Evolutionary conservation across 2,113 vertebrate species (phyloP).

Genomic region (Platichthys stellatus): DNA sequence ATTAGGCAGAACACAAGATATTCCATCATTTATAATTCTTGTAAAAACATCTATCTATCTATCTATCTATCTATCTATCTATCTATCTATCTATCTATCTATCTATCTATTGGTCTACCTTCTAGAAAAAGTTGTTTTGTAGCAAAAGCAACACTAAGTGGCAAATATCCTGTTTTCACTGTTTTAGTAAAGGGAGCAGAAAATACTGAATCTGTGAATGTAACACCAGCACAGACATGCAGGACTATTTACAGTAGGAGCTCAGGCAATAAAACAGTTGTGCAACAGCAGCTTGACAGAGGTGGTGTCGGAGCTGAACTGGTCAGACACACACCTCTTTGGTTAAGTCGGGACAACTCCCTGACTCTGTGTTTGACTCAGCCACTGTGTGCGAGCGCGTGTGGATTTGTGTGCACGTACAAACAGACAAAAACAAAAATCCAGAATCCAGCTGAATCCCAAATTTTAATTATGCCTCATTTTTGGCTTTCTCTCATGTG

Average conservation of each 20-base stretch:
- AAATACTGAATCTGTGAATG: neutral
- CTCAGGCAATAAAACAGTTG: conserved; percentile 17
- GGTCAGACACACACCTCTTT: conserved; percentile 25
- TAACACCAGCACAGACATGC: conserved; percentile 26
- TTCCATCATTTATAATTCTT: no score
- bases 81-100: no score
- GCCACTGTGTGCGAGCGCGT: neutral
- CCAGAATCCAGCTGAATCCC: conserved; percentile 6
- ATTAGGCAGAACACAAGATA: no score
- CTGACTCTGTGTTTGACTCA: conserved; percentile 21
- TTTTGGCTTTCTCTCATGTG: conserved; percentile 53
- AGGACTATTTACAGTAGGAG: neutral
- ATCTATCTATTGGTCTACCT: no score
- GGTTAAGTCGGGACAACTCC: conserved; percentile 44
- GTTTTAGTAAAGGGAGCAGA: neutral
- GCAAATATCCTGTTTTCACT: neutral
- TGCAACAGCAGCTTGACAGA: conserved; percentile 14
- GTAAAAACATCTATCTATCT: no score
- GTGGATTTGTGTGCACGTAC: no score
- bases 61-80: no score
- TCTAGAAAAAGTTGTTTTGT: no score
- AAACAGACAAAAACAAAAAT: neutral
- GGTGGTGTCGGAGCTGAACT: conserved; percentile 15
- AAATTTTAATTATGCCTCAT: conserved; percentile 40
- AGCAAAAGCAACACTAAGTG: neutral